phyloP scores from a whole-genome alignment of 2,113 vertebrate species.

The Proteles cristata region DNA sequence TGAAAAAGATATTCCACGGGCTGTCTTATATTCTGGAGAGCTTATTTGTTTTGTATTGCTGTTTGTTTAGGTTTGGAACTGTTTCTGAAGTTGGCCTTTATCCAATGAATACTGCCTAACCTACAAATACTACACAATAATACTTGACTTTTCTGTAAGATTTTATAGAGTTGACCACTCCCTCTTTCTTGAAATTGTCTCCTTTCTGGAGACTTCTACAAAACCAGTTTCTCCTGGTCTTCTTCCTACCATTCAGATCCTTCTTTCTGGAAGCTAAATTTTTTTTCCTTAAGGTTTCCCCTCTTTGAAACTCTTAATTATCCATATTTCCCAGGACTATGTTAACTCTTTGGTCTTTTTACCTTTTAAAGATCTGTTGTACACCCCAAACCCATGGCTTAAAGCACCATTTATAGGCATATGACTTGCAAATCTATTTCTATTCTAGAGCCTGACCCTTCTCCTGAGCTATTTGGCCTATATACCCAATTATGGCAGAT shows the following conservation, averaged over 20 bases:
- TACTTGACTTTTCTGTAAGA: neutral
- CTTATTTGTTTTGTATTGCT: neutral
- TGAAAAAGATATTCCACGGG: neutral
- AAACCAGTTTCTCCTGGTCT: neutral
- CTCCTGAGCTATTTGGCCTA: neutral
- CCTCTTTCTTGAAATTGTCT: neutral
- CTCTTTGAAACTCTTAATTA: neutral
- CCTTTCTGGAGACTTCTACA: neutral
- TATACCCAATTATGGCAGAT: neutral
- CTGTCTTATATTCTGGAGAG: neutral
- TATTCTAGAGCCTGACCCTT: neutral
- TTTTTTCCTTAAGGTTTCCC: neutral
- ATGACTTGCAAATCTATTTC: neutral
- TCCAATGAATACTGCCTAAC: neutral
- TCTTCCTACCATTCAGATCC: neutral
- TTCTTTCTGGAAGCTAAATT: neutral
- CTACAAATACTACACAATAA: neutral
- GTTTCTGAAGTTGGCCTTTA: slow-evolving; percentile 17
- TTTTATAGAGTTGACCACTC: neutral
- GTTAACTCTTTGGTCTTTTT: neutral
- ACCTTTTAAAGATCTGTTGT: neutral
- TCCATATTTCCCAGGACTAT: neutral
- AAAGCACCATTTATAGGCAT: neutral
- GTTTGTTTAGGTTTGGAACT: neutral
- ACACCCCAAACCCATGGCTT: neutral